phyloP scores from a whole-genome alignment of 1,140 invertebrate genomes.

The Octopus bimaculoides region DNA sequence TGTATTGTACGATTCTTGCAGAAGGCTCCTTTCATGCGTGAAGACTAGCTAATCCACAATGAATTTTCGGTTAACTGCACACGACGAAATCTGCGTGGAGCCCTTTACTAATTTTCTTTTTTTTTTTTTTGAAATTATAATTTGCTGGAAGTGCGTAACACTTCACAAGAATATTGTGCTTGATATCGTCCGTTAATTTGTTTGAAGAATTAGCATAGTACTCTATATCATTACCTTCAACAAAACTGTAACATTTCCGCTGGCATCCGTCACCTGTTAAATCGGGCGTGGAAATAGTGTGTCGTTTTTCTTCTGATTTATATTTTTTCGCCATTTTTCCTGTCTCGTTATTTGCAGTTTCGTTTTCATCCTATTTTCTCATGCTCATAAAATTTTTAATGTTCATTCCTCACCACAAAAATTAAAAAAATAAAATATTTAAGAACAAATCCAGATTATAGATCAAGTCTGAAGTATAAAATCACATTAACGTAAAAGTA shows the following conservation, averaged over 20 bases:
- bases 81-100: background rate
- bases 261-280: too few species aligned
- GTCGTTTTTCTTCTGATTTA: too few species aligned
- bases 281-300: too few species aligned
- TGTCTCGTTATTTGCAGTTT: too few species aligned
- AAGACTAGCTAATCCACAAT: background rate
- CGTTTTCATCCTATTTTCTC: too few species aligned
- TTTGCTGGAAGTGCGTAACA: background rate
- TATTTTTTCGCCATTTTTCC: too few species aligned
- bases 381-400: too few species aligned
- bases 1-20: background rate
- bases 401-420: too few species aligned
- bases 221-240: background rate
- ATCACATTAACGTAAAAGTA: too few species aligned
- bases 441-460: too few species aligned
- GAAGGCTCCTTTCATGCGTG: background rate
- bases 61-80: background rate
- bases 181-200: slow-evolving; percentile 1
- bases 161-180: background rate
- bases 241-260: background rate
- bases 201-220: background rate
- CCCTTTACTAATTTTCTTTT: background rate
- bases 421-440: too few species aligned
- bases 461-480: too few species aligned
- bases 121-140: background rate